Evolutionary conservation across 1,140 invertebrate species (phyloP), one percentile per base, ranked within the genome.

Genomic region (Heliconius hewitsoni): DNA sequence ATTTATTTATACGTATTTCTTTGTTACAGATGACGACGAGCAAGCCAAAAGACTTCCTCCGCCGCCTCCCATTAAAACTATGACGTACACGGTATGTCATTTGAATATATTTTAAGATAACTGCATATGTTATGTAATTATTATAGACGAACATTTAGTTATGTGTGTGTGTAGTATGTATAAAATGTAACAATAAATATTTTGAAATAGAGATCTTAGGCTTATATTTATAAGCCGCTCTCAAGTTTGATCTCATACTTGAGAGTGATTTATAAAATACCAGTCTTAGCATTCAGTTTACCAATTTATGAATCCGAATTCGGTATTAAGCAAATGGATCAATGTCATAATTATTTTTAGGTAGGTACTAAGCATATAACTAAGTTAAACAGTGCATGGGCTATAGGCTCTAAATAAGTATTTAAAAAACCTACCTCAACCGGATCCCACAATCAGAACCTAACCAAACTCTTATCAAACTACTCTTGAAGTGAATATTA

Each of bases 61-160:
- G 76, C 95, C 96, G 85, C 95, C 96, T 81, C 95, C 96, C 60
- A 96, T 96, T 89, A 96, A 96, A 93, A 96, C 96, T 78, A 96
- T 95, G 89, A 95, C 95, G 73, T 96, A 96, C 85, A 96, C 95
- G 88, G 96, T 96, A 88, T 72, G 71, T 42, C 37, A n/a, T 66
- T 27, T 66, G 27, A 66, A 66, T 66, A 16, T 66, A 30, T 66
- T 30, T 66, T 66, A 66, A 66, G 57, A 66, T n/a, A 66, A 66
- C 57, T 66, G 19, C 23, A 16, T 4, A 66, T n/a, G 30, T 13
- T 66, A 27, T 66, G 8, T n/a, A 46, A 46, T 46, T 46, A 13
- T 46, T 46, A 46, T 66, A 30, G 19, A 66, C 2, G 23, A 27
- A 66, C 23, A 66, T 66, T 66, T 27, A 5, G 9, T 66, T 66